Base-by-base conservation (phyloP, 1,140 invertebrate genomes). In the Catajapyx aquilonaris region DNA sequence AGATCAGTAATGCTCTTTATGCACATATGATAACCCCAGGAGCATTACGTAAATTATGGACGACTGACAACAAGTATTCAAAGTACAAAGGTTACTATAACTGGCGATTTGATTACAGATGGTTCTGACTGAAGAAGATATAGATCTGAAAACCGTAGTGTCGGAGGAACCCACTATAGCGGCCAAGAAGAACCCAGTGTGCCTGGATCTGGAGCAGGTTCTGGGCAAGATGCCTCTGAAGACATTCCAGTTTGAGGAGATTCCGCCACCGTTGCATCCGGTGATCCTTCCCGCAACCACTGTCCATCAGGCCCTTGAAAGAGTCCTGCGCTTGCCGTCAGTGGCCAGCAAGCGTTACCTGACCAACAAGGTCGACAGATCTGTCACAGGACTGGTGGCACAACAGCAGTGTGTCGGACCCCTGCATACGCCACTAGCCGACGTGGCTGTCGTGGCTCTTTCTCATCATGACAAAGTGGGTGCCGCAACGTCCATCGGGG, bases 321-420 rank as follows among this genome's bases (percentile, higher is more conserved):
- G 73, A 47, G 88, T 97, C 2, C 56, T 97, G 11, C 68, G 83
- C 44, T 62, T 96, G 15, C 83, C 90, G 0, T 73, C 84, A 4
- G 90, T 98, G 18, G 81, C 73, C 30, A 94, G 87, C 52, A 98
- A 98, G 57, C 66, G 91, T 48, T 98, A 86, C 53, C 64, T 97
- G 1, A 96, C 88, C 0, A 95, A 85, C 51, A 76, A 77, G 57
- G 90, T 97, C 2, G 93, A 98, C 57, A 68, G 93, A 34, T 94
- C 86, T 55, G 93, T 97, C 1, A 85, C 85, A n/a, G 91, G 90
- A 18, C 60, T 95, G 17, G 70, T 96, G 32, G 90, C 85, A 3
- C 91, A 96, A 57, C 91, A 97, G 49, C 93, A 98, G 54, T 97
- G 91, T 56, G 86, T 97, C 34, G 91, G 93, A 2, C 87, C 90